Conservation (phyloP, 2,113 vertebrate species). For the Scatophagus argus region DNA sequence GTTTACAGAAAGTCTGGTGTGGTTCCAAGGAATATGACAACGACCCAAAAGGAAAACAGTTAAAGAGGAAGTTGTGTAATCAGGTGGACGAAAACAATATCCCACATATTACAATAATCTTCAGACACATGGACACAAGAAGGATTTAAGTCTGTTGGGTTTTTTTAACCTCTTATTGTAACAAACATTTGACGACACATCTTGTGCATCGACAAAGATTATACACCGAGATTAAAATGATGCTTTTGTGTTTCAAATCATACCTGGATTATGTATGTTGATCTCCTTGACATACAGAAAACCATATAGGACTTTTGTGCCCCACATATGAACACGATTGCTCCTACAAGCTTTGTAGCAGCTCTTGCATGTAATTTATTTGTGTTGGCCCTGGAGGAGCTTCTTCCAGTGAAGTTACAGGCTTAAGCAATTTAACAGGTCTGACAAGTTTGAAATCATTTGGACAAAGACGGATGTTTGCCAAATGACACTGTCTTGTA, state of each 20-base stretch:
- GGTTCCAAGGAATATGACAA: conserved; percentile 1
- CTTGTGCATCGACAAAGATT: conserved; percentile 21
- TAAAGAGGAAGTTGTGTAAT: neutral
- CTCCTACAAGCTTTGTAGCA: conserved; percentile 28
- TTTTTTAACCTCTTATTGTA: conserved; percentile 21
- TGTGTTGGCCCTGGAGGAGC: neutral
- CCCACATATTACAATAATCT: conserved; percentile 15
- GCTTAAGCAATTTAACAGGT: neutral
- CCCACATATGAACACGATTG: conserved; percentile 28
- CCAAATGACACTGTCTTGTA: neutral
- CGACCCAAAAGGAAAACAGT: conserved; percentile 1
- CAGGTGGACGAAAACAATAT: conserved; percentile 7
- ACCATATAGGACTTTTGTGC: neutral
- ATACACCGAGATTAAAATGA: conserved; percentile 33
- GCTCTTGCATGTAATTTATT: neutral
- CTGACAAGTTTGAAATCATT: neutral
- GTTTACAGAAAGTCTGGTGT: neutral
- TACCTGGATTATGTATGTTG: conserved; percentile 60
- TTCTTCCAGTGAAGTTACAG: conserved; percentile 7
- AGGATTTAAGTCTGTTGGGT: conserved; percentile 20
- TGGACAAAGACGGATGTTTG: neutral
- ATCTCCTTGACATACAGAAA: conserved; percentile 32
- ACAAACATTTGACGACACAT: neutral
- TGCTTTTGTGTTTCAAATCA: conserved; percentile 48
- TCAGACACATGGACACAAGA: conserved; percentile 41